phyloP scores from a whole-genome alignment of 2,888 invertebrate species.

The Asteroscopus sphinx region DNA sequence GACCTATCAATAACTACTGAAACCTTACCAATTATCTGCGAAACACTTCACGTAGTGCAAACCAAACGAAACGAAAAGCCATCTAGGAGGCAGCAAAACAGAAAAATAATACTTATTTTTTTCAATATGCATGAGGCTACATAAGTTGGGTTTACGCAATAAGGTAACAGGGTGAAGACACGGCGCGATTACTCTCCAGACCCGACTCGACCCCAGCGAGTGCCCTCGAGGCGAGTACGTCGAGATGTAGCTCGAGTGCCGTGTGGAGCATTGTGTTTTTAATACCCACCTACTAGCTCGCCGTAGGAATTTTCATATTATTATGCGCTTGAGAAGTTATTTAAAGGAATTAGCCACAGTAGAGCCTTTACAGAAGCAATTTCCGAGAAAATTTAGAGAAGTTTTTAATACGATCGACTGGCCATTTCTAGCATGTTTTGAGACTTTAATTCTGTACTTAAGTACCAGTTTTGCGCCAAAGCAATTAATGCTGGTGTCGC shows the following conservation, averaged over 20 bases:
- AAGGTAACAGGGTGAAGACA: constrained; percentile 57
- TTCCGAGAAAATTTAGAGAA: no score
- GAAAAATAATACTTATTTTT: neutral
- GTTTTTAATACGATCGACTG: constrained; percentile 1
- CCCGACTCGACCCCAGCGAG: constrained; percentile 46
- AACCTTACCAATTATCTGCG: no score
- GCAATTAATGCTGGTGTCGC: constrained; percentile 37
- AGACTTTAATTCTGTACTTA: constrained; percentile 22
- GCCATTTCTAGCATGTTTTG: constrained; percentile 12
- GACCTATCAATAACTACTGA: no score
- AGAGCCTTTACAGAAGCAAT: neutral
- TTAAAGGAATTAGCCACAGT: neutral
- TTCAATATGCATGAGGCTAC: constrained; percentile 18
- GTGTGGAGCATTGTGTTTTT: constrained; percentile 58
- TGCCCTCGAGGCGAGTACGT: constrained; percentile 53
- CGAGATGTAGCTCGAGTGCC: constrained; percentile 51
- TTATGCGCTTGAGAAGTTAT: constrained; percentile 7
- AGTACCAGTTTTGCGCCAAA: constrained; percentile 43
- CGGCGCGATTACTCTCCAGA: constrained; percentile 44
- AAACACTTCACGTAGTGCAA: no score
- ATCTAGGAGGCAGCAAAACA: no score
- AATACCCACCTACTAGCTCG: constrained; percentile 42
- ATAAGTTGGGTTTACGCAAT: constrained; percentile 37
- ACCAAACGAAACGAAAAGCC: neutral
- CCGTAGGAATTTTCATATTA: constrained; percentile 33